Evolutionary conservation across 2,113 vertebrate genomes (phyloP).

Genomic region (Eretmochelys imbricata): DNA sequence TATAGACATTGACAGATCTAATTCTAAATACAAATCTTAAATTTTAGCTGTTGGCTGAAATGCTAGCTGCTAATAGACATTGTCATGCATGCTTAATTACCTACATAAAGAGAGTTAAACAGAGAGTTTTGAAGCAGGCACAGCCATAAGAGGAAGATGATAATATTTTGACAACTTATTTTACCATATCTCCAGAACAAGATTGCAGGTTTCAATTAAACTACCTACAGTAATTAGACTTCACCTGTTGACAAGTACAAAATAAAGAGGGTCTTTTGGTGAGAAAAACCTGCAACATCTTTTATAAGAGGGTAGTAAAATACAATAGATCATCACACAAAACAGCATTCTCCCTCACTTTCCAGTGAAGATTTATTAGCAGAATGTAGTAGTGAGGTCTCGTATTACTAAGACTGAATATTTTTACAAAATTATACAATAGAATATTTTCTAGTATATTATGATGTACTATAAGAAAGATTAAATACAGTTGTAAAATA

Average conservation of each 20-base stretch:
- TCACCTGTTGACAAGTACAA: too few relatives aligned
- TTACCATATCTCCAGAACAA: not conserved
- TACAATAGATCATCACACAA: not conserved
- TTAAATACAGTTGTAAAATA: not conserved
- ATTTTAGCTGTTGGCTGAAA: not conserved
- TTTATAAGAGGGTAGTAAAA: not conserved
- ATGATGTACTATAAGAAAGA: not conserved
- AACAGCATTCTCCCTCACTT: not conserved
- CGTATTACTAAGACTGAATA: not conserved
- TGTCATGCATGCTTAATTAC: conserved; percentile 18
- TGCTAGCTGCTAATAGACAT: conserved; percentile 20
- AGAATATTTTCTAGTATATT: not conserved
- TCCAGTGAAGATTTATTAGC: not conserved
- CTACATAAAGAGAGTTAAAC: not conserved
- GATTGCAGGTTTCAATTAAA: not conserved
- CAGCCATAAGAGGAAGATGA: not conserved
- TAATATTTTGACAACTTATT: conserved; percentile 7
- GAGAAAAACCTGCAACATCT: not conserved
- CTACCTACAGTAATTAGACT: not conserved
- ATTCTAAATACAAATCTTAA: conserved; percentile 22
- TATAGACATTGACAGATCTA: not conserved
- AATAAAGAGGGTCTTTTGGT: not conserved
- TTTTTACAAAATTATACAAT: not conserved
- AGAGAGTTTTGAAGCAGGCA: not conserved
- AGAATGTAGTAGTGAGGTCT: not conserved